Percentiles rank a stretch among this genome's conserved stretches.
These are phyloP conservation scores for Trisateles emortualis DNA, from an alignment of 2,888 invertebrate genomes.

Conservation along the genomic window DNA sequence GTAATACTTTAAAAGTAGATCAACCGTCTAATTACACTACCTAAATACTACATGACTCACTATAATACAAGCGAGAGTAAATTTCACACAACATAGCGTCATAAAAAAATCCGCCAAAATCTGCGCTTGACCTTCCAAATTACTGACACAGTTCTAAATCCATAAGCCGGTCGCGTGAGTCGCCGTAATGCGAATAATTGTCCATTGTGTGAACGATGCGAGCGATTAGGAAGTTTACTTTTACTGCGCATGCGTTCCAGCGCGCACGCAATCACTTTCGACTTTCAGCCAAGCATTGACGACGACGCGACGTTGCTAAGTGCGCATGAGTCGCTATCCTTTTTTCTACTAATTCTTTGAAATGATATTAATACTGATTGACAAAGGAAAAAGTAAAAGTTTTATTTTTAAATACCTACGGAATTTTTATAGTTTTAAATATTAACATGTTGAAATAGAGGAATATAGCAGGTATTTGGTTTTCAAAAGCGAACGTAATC, in stretches of 20 bases:
- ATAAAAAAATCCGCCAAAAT: conserved; percentile 37
- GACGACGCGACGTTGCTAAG: conserved; percentile 45
- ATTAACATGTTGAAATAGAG: conserved; percentile 7
- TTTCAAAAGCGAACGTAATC: conserved; percentile 49
- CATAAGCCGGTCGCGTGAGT: conserved; percentile 53
- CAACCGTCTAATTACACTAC: conserved; percentile 29
- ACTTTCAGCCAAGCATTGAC: conserved; percentile 67
- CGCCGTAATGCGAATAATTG: conserved; percentile 53
- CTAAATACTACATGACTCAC: conserved; percentile 37
- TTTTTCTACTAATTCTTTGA: conserved; percentile 45
- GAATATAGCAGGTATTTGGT: conserved; percentile 21
- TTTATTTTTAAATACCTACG: conserved; percentile 22
- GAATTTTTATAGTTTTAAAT: conserved; percentile 30
- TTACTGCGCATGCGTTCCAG: conserved; percentile 73
- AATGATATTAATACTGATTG: conserved; percentile 50
- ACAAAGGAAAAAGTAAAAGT: conserved; percentile 53
- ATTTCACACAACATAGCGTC: conserved; percentile 30
- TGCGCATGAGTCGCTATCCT: conserved; percentile 36
- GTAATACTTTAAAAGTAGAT: conserved; percentile 19
- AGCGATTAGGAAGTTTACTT: conserved; percentile 82
- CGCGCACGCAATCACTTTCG: conserved; percentile 81
- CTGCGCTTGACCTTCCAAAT: conserved; percentile 60
- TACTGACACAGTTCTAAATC: conserved; percentile 66
- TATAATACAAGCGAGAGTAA: conserved; percentile 41
- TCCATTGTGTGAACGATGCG: conserved; percentile 57